Evolutionary conservation across 2,797 vertebrate species (phyloP), one percentile per base, ranked within the genome.

Genomic region (Sylvilagus floridanus): DNA sequence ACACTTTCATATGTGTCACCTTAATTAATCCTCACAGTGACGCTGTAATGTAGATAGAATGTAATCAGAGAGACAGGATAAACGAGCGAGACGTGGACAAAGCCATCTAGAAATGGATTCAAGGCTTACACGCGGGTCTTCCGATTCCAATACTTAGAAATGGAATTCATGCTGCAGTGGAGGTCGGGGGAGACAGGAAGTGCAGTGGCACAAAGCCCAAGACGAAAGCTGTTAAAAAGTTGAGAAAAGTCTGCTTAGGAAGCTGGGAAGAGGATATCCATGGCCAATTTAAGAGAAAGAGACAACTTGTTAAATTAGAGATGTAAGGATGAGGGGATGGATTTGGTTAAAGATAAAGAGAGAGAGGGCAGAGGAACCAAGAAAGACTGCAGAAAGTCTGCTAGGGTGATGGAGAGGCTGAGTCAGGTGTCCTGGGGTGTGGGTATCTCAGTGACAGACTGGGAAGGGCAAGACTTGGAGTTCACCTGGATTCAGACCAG

Each of bases 21-120:
- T 90, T 97, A 92, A 94, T 96, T 87, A 92, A 76, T 75, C 42
- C 57, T 87, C 91, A 47, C 57, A 32, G 62, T 84, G 86, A 77
- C 79, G 93, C 95, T 63, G 78, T 83, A 19, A 88, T 13, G 54
- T 19, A 42, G 62, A 63, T 47, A 42, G 77, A 79, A 28, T 28
- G 4, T 21, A 75, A 54, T 13, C 83, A 60, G 82, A 81, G 83
- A 84, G 28, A 11, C 73, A 42, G 57, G 68, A 21, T 9, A 13
- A 37, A 60, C 50, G n/a, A 2, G 13, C 10, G 16, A 50, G 82
- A 24, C 11, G 11, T 47, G 57, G 5, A 30, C 54, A 2, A 0
- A 28, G 69, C 16, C 6, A 0, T 11, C 57, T 6, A 1, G 30
- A 22, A 24, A 32, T 0, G 0, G 5, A 16, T 5, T 47, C 50